Evolutionary conservation across 92 coral and sea anemone genomes (phyloP), one percentile per base, ranked within the genome.

Genomic region (Phenganax marumi): DNA sequence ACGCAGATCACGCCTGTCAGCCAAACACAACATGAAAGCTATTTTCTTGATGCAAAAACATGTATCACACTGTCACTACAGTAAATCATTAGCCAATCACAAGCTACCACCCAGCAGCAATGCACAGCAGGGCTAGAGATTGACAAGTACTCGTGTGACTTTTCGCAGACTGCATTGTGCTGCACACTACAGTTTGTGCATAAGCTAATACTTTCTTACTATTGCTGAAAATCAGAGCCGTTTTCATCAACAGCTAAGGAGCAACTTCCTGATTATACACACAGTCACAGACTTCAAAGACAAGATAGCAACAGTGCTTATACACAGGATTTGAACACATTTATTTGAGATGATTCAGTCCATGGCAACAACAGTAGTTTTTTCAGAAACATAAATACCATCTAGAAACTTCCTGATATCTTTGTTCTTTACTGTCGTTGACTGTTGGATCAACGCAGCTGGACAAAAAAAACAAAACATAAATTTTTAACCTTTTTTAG

Each of bases 331-430:
- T 70, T 76, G 9, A 76, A 26, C 68, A 54, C 50, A 76, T 76
- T 76, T 76, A 76, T 76, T 76, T 23, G 43, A 18, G 3, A 39
- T 23, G n/a, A 48, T 24, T 79, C 76, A 91, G 0, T 91, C 97
- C 88, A 80, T 68, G 0, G 91, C 33, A 6, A 49, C 84, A 70
- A 95, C 92, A 58, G 96, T 91, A n/a, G 97, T 89, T 77, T 95
- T 95, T 77, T 92, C 93, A n/a, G 98, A 95, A 56, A 95, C 97
- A 48, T 95, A 95, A 69, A 95, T 76, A 52, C 98, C 98, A 82
- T 95, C 98, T 86, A 95, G 86, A 90, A 95, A 95, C 97, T 92
- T 95, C 84, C 98, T 84, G 89, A 95, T 95, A 68, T 95, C 98
- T 84, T 95, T 95, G 85, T 88, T 92, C 89, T 95, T 95, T 8